These are phyloP conservation scores for Tanytarsus gracilentus DNA, from an alignment of 2,888 invertebrate species.

Conservation along the genomic window DNA sequence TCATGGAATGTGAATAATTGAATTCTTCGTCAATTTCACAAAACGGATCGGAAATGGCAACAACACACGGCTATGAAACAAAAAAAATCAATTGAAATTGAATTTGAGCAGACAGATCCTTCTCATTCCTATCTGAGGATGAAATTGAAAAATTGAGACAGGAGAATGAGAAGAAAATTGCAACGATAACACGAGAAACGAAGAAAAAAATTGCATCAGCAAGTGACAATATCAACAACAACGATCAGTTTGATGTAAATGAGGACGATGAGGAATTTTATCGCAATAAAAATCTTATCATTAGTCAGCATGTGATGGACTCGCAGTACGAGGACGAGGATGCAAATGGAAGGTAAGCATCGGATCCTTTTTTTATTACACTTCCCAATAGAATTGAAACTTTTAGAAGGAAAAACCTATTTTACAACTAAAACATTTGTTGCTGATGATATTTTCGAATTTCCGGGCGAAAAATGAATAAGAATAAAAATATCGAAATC, in stretches of 20 bases:
- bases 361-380: not conserved
- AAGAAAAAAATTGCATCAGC: conserved; percentile 33
- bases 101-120: conserved; percentile 67
- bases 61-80: not conserved
- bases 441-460: too few relatives aligned
- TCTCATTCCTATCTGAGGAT: conserved; percentile 86
- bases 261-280: conserved; percentile 32
- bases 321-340: conserved; percentile 5
- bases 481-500: too few relatives aligned
- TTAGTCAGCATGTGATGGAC: conserved; percentile 10
- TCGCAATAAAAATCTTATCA: conserved; percentile 16
- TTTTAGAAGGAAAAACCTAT: too few relatives aligned
- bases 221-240: conserved; percentile 35
- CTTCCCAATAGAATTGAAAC: too few relatives aligned
- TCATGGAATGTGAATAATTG: conserved; percentile 30
- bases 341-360: conserved; percentile 8
- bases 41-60: conserved; percentile 12
- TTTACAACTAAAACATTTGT: too few relatives aligned
- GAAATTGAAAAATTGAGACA: conserved; percentile 90
- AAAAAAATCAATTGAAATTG: conserved; percentile 6
- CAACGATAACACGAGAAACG: conserved; percentile 45
- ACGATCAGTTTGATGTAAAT: conserved; percentile 30
- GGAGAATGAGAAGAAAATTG: conserved; percentile 85
- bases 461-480: too few relatives aligned
- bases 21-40: conserved; percentile 31